Percentiles rank a stretch among this genome's conserved stretches.
Conservation (phyloP, 2,113 vertebrate genomes). For the Trematomus loennbergii region DNA sequence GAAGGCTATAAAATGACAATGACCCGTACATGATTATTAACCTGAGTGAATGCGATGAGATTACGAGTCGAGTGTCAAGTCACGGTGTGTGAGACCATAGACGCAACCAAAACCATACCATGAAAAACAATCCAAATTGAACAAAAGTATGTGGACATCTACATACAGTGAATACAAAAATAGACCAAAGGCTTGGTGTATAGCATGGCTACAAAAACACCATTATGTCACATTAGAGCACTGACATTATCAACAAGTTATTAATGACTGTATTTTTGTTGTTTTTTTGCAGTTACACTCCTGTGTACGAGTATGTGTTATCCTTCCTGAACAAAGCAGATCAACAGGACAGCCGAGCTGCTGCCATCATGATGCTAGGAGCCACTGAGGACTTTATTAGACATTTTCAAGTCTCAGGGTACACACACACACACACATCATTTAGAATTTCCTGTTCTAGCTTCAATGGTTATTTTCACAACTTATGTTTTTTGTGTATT, state of each 20-base stretch:
- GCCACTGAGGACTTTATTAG: slow-evolving; percentile 78
- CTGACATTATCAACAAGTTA: no score
- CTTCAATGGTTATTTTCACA: neutral
- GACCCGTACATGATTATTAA: no score
- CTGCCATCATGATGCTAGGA: slow-evolving; percentile 86
- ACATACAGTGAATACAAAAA: neutral
- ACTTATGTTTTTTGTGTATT: neutral
- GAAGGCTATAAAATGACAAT: no score
- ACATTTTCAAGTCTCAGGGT: slow-evolving; percentile 80
- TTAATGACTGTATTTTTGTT: neutral
- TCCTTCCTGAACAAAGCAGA: slow-evolving; percentile 84
- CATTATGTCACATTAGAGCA: neutral
- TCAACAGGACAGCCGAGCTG: slow-evolving; percentile 76
- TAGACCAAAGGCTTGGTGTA: no score
- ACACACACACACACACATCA: slow-evolving; percentile 37
- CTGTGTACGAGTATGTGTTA: slow-evolving; percentile 78
- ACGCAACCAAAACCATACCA: no score
- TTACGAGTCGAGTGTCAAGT: no score
- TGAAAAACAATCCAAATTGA: neutral
- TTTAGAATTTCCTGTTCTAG: neutral
- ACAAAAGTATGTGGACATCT: neutral
- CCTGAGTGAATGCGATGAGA: no score
- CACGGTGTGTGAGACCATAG: no score
- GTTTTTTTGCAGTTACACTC: slow-evolving; percentile 78
- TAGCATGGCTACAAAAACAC: neutral